These are phyloP conservation scores for Drosophila cognata DNA, from an alignment of 2,888 invertebrate genomes.

Conservation along the genomic window DNA sequence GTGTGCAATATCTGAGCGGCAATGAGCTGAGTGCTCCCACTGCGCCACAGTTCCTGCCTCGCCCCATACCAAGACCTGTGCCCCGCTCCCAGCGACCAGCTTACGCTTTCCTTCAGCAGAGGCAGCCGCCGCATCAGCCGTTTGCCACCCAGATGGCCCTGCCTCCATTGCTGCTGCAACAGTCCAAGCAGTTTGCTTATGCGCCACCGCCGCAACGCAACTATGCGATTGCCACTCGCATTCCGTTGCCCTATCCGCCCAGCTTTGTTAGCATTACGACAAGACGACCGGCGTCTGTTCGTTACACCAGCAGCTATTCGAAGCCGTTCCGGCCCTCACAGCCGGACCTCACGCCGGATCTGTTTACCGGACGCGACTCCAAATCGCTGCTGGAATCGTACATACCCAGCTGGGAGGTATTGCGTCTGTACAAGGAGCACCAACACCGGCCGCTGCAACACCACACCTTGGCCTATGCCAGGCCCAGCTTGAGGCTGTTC, in stretches of 20 bases:
- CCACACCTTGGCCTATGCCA: constrained; percentile 62
- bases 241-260: constrained; percentile 81
- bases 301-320: constrained; percentile 21
- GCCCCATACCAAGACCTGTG: constrained; percentile 28
- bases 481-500: constrained; percentile 55
- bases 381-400: constrained; percentile 87
- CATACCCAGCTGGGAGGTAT: constrained; percentile 86
- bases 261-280: constrained; percentile 83
- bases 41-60: constrained; percentile 29
- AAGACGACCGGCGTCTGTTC: constrained; percentile 41
- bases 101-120: constrained; percentile 46
- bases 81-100: constrained; percentile 50
- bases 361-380: constrained; percentile 82
- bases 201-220: constrained; percentile 74
- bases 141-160: constrained; percentile 24
- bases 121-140: constrained; percentile 11
- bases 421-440: constrained; percentile 74
- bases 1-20: constrained; percentile 59
- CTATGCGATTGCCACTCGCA: constrained; percentile 48
- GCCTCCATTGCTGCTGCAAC: constrained; percentile 37
- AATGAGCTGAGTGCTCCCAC: constrained; percentile 45
- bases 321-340: constrained; percentile 67
- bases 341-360: constrained; percentile 73
- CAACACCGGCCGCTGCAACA: constrained; percentile 37
- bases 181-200: constrained; percentile 82